These are phyloP conservation scores for Gallinago undulata DNA, from an alignment of 2,113 vertebrate species.

Conservation along the genomic window DNA sequence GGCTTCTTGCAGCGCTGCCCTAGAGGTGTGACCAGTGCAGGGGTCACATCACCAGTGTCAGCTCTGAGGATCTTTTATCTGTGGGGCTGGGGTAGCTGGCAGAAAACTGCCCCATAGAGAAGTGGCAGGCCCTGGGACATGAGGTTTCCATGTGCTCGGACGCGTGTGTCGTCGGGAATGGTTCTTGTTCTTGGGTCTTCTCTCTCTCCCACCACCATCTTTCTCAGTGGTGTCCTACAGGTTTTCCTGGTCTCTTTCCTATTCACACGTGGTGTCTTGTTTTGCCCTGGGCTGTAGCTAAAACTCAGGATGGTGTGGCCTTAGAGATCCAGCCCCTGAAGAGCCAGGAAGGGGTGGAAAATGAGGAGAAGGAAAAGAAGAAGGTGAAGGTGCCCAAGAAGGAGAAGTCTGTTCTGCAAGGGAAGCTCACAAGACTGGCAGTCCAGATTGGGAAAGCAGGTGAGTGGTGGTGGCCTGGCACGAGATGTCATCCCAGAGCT, in stretches of 20 bases:
- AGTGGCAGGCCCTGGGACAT: background rate
- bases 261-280: slow-evolving; percentile 55
- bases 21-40: background rate
- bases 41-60: background rate
- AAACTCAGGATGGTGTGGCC: slow-evolving; percentile 95
- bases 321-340: slow-evolving; percentile 97
- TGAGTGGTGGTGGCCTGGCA: slow-evolving; percentile 50
- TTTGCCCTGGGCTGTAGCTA: slow-evolving; percentile 80
- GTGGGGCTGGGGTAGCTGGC: background rate
- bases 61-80: background rate
- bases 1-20: background rate
- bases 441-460: slow-evolving; percentile 97
- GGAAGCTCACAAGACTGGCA: slow-evolving; percentile 92
- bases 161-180: slow-evolving; percentile 17
- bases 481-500: background rate
- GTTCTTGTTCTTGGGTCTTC: slow-evolving; percentile 45
- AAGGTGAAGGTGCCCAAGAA: slow-evolving; percentile 90
- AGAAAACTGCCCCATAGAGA: background rate
- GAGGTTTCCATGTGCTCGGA: slow-evolving; percentile 9
- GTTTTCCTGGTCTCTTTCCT: slow-evolving; percentile 28
- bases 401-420: slow-evolving; percentile 97
- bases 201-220: slow-evolving; percentile 48
- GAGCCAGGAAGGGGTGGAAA: slow-evolving; percentile 89
- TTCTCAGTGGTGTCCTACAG: slow-evolving; percentile 35
- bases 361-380: slow-evolving; percentile 90